phyloP scores from a whole-genome alignment of 2,888 invertebrate genomes.

The Pilophorus perplexus region DNA sequence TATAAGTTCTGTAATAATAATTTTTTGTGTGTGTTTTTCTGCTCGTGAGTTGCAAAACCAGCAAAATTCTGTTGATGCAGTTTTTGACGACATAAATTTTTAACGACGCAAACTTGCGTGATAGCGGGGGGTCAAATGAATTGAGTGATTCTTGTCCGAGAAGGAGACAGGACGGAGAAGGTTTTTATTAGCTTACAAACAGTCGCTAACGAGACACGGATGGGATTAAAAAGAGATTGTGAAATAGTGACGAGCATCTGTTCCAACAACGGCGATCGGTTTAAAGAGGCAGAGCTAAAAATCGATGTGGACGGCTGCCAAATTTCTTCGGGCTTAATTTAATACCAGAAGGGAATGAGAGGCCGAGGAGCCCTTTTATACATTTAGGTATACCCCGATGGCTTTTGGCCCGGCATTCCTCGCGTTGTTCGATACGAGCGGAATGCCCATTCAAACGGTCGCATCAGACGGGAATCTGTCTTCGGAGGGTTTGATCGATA shows the following conservation, averaged over 20 bases:
- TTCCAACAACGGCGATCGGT: conserved; percentile 13
- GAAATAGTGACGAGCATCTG: conserved; percentile 18
- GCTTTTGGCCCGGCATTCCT: conserved; percentile 5
- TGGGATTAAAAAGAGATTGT: conserved; percentile 20
- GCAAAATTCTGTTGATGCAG: too few relatives aligned
- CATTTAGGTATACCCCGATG: conserved; percentile 3
- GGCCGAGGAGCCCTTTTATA: not conserved
- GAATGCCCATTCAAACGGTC: conserved; percentile 17
- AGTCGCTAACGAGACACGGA: conserved; percentile 14
- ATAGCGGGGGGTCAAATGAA: too few relatives aligned
- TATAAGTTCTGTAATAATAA: too few relatives aligned
- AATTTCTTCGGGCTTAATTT: conserved; percentile 32
- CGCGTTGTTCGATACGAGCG: not conserved
- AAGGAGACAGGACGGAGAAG: too few relatives aligned
- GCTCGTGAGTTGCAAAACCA: too few relatives aligned
- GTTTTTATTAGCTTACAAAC: not conserved
- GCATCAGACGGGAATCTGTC: too few relatives aligned
- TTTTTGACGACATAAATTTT: too few relatives aligned
- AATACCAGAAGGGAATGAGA: conserved; percentile 22
- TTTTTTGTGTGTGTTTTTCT: too few relatives aligned
- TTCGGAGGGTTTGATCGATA: too few relatives aligned
- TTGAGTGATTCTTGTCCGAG: too few relatives aligned
- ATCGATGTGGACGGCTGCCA: conserved; percentile 23
- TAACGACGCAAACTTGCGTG: too few relatives aligned
- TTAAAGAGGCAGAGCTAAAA: conserved; percentile 9